phyloP scores from a whole-genome alignment of 2,113 vertebrate species.

The Podocnemis expansa region DNA sequence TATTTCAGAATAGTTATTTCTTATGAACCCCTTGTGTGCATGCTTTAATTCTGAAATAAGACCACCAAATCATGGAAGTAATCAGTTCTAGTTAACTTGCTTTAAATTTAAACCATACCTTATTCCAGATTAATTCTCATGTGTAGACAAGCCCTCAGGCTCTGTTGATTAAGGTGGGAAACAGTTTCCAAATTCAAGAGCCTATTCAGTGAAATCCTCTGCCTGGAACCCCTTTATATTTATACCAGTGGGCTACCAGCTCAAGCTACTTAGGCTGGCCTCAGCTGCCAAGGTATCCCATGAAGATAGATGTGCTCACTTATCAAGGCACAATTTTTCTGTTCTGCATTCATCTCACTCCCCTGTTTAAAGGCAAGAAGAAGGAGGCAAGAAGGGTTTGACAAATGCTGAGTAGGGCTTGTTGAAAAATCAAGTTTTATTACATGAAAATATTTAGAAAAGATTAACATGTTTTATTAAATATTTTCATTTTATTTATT shows the following conservation, averaged over 20 bases:
- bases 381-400: conserved; percentile 40
- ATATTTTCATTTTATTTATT: background rate
- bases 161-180: background rate
- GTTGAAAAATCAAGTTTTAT: background rate
- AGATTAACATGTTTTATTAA: too few species aligned
- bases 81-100: background rate
- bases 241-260: conserved; percentile 60
- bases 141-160: background rate
- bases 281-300: conserved; percentile 39
- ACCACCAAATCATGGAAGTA: background rate
- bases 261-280: conserved; percentile 50
- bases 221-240: background rate
- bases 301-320: conserved; percentile 67
- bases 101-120: background rate
- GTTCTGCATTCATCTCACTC: conserved; percentile 42
- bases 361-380: conserved; percentile 54
- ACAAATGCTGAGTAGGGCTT: background rate
- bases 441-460: too few species aligned
- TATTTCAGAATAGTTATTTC: background rate
- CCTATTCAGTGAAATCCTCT: conserved; percentile 52
- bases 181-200: conserved; percentile 23
- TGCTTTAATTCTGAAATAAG: background rate
- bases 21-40: background rate
- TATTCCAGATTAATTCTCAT: background rate
- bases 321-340: conserved; percentile 50